Conservation (phyloP, 2,113 vertebrate genomes). For the Natator depressus region DNA sequence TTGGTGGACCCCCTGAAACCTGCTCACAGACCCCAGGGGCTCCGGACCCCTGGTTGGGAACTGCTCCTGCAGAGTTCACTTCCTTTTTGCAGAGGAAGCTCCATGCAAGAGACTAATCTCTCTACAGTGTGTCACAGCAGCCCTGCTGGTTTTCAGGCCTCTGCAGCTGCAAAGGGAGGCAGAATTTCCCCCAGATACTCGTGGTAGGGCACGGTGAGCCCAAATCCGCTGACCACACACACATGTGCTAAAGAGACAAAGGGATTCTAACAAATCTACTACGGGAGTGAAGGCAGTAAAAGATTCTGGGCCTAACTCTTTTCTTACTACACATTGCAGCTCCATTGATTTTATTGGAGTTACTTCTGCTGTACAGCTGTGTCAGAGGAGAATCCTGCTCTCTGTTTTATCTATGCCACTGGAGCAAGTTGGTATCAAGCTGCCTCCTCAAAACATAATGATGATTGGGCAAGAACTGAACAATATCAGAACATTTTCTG, state of each 20-base stretch:
- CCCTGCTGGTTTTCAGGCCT: neutral
- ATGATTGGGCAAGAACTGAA: too few relatives aligned
- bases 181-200: neutral
- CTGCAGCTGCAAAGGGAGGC: neutral
- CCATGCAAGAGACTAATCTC: neutral
- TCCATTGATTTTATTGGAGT: neutral
- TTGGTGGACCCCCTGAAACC: too few relatives aligned
- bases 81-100: neutral
- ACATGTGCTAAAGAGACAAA: neutral
- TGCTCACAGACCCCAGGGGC: too few relatives aligned
- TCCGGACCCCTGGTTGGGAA: too few relatives aligned
- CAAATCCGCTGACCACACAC: neutral
- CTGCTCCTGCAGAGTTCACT: neutral
- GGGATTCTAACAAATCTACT: neutral
- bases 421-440: neutral
- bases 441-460: too few relatives aligned
- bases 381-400: neutral
- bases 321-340: neutral
- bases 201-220: too few relatives aligned
- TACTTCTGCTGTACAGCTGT: neutral
- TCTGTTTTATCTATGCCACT: neutral
- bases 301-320: neutral
- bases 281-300: neutral
- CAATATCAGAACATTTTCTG: too few relatives aligned
- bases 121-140: neutral